Conservation (phyloP, 2,888 invertebrate genomes). For the Orthosia incerta region DNA sequence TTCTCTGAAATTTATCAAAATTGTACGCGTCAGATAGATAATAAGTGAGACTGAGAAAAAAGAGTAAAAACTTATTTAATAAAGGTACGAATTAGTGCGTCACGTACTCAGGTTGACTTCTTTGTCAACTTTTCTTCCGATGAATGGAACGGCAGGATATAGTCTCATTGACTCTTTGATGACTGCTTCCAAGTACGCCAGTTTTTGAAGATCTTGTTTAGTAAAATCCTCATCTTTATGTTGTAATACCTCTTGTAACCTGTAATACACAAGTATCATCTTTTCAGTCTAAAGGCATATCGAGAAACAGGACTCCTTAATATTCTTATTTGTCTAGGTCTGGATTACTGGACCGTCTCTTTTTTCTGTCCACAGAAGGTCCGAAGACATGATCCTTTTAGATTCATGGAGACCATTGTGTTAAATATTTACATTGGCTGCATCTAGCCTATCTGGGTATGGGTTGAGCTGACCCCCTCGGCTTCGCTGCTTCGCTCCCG, state of each 20-base stretch:
- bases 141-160: constrained; percentile 32
- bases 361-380: too few species aligned
- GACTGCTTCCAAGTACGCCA: constrained; percentile 46
- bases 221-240: constrained; percentile 29
- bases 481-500: too few species aligned
- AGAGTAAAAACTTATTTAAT: background rate
- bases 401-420: too few species aligned
- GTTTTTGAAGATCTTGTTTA: constrained; percentile 37
- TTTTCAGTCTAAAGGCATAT: background rate
- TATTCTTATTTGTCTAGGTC: background rate
- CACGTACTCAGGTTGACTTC: constrained; percentile 47
- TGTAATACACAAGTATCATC: constrained; percentile 2
- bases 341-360: background rate
- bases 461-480: too few species aligned
- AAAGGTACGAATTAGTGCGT: background rate
- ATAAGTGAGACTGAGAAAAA: background rate
- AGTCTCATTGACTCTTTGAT: constrained; percentile 54
- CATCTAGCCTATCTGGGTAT: too few species aligned
- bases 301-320: background rate
- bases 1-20: constrained; percentile 15
- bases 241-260: constrained; percentile 33
- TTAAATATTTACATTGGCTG: too few species aligned
- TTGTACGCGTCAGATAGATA: background rate
- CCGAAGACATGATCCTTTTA: too few species aligned
- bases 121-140: constrained; percentile 31